Evolutionary conservation across 2,113 vertebrate genomes (phyloP).

Genomic region (Cercopithecus mona): DNA sequence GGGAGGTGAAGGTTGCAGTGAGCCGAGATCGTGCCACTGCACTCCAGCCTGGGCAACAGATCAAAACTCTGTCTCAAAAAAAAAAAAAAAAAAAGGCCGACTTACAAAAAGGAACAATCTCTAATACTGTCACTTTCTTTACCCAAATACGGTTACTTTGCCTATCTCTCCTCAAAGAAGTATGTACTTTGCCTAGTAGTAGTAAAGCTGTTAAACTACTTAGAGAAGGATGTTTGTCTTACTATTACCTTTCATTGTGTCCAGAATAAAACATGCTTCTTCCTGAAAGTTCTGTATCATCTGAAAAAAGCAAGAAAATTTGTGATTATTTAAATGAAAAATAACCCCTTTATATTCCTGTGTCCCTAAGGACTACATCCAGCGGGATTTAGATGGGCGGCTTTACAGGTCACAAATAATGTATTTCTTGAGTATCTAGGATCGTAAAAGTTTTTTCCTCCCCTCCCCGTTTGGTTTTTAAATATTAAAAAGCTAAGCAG

Average conservation of each 20-base stretch:
- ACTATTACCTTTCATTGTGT: constrained; percentile 96
- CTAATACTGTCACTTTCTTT: neutral
- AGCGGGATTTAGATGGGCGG: neutral
- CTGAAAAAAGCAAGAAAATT: constrained; percentile 80
- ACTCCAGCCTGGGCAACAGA: too few relatives aligned
- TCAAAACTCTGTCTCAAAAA: too few relatives aligned
- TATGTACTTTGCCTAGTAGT: neutral
- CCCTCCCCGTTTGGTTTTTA: neutral
- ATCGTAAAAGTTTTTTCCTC: neutral
- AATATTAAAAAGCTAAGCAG: neutral
- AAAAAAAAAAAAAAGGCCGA: neutral
- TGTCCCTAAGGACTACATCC: neutral
- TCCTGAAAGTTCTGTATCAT: constrained; percentile 99
- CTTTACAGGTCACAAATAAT: neutral
- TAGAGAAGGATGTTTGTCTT: neutral
- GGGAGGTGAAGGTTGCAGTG: too few relatives aligned
- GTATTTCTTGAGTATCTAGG: neutral
- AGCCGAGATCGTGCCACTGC: too few relatives aligned
- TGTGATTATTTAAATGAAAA: neutral
- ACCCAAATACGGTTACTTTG: neutral
- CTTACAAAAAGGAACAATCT: neutral
- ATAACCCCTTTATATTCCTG: neutral
- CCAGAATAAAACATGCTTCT: constrained; percentile 96
- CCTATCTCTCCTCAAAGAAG: neutral
- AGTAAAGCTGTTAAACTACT: neutral